Base-by-base conservation (phyloP, 2,888 invertebrate genomes). In the Agriopis aurantiaria region DNA sequence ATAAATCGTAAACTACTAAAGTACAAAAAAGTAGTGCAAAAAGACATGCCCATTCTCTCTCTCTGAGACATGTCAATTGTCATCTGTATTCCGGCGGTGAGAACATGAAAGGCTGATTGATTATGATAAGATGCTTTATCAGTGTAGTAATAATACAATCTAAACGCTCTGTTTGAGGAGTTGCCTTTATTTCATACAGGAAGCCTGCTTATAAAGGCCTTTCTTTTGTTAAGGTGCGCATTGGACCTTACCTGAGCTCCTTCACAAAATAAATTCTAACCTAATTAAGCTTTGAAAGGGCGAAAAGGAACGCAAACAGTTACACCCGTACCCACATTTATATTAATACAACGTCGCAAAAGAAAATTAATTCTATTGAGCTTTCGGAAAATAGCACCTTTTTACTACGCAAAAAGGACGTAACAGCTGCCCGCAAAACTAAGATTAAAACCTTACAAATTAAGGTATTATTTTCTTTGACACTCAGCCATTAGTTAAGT, bases 341-440 rank as follows among this genome's bases (percentile, higher is more conserved):
- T 71, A 75, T 72, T 74, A 71, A 78, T 71, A 75, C 68, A 65
- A 74, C 53, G 48, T 69, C 72, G 64, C 69, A 71, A 73, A 74
- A 75, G 75, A 76, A 78, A 76, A 78, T 76, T 74, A 75, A 74
- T 75, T 73, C 75, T 68, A 75, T 75, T 72, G 73, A 72, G 63
- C 63, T 48, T 60, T 68, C 52, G 62, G 46, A 67, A 62, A 68
- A 63, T 51, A 59, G 52, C 57, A 69, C 62, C 65, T 41, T 55
- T 73, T 17, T 60, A 43, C 53, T n/a, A 33, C 57, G n/a, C 51
- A 56, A 53, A 68, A 76, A 68, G 43, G 60, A 55, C 33, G 11
- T 66, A 72, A 72, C 69, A 53, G 65, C 64, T 61, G 41, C 12
- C 46, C 45, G 23, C 65, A 6, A 74, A 74, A 71, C 56, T 72